Conservation (phyloP, 2,113 vertebrate genomes). For the Progne subis region DNA sequence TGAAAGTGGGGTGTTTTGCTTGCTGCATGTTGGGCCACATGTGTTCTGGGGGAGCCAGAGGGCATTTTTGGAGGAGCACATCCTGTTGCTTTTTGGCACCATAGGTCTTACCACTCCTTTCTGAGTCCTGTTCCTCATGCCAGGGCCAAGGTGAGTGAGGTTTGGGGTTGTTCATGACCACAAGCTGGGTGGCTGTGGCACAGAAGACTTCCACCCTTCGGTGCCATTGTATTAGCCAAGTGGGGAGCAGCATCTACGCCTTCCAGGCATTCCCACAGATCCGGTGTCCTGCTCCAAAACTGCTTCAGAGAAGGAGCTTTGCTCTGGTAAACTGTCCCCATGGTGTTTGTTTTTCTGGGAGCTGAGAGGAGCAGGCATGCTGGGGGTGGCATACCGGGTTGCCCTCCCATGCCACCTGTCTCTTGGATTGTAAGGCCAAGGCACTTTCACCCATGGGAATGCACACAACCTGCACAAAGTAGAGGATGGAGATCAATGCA, state of each 20-base stretch:
- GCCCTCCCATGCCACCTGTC: accelerated
- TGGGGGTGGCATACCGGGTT: accelerated
- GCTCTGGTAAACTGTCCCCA: not conserved
- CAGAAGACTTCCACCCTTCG: accelerated
- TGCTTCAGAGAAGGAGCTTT: not conserved
- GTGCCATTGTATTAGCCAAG: accelerated
- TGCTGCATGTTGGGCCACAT: accelerated
- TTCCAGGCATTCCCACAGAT: accelerated
- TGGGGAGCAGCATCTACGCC: not conserved
- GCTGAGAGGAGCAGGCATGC: not conserved
- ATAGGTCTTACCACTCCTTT: not conserved
- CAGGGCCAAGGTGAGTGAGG: accelerated
- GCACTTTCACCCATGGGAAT: not conserved
- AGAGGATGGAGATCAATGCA: not conserved
- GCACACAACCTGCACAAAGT: not conserved
- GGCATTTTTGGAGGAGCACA: not conserved
- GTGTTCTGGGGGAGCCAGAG: accelerated
- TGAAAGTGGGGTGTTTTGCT: accelerated
- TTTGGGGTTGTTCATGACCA: accelerated
- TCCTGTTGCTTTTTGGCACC: not conserved
- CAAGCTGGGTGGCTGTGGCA: not conserved
- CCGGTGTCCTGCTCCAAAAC: not conserved
- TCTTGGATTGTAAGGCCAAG: not conserved
- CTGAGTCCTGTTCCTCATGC: not conserved
- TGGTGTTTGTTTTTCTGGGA: not conserved